Base-by-base conservation (phyloP, 64 coral and sea anemone genomes). In the Stichodactyla helianthus region DNA sequence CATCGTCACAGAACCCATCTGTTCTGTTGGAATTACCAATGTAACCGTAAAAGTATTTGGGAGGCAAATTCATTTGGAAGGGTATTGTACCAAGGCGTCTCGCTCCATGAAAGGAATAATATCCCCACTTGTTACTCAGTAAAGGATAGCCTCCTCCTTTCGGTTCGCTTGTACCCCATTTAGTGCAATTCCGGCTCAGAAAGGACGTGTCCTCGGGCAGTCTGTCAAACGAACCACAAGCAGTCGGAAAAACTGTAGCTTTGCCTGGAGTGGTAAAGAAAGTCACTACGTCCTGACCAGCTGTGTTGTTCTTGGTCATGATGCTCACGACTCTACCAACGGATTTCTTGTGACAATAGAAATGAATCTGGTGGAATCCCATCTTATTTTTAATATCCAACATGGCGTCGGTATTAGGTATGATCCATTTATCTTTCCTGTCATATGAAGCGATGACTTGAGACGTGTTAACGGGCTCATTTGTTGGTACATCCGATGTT, bases 271-370 rank as follows among this genome's bases (percentile, higher is more conserved):
- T 20, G 13, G 52, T 51, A 22, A 81, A 81, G 78, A 0, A 22
- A 81, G 7, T 54, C 6, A 81, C 50, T 51, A 81, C 78, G 0
- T 50, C 5, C 6, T 81, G 78, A 15, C 78, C 78, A 81, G 50
- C 78, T 51, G 78, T 81, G 78, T 81, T 81, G 51, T 81, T 81
- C 50, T 51, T 81, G 78, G 78, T 81, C 78, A 81, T 81, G 78
- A 81, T 81, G 51, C 52, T 51, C 35, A 81, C 52, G 9, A 54
- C 52, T 81, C 78, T 18, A 54, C 52, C 52, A 0, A 81, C 78
- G 14, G 50, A 52, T 54, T 81, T 81, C 78, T 81, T 81, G 52
- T 54, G 12, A 81, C 78, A 81, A 52, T 54, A 54, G 20, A 81
- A 81, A 52, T 54, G 78, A 20, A 81, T 51, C 78, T 81, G 78